Evolutionary conservation across 2,797 vertebrate species (phyloP).

Genomic region (Thunnus albacares): DNA sequence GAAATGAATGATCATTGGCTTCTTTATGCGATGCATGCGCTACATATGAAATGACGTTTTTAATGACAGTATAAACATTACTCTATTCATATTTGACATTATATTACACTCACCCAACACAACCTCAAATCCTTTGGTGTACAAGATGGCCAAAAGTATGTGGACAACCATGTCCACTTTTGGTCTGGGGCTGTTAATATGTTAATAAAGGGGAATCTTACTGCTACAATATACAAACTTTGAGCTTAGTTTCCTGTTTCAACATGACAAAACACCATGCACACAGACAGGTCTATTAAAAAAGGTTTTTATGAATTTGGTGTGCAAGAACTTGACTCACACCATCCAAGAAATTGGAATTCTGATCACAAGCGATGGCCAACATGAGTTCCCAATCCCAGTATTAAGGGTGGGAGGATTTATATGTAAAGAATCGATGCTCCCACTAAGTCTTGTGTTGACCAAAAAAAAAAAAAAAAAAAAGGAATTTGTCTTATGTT

Average conservation of each 20-base stretch:
- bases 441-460: not conserved
- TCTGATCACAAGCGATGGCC: not conserved
- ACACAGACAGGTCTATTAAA: too few species aligned
- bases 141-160: not conserved
- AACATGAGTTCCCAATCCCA: not conserved
- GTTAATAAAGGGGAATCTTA: not conserved
- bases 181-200: not conserved
- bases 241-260: too few species aligned
- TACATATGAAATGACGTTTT: constrained; percentile 23
- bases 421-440: too few species aligned
- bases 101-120: not conserved
- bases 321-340: not conserved
- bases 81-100: constrained; percentile 20
- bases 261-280: too few species aligned
- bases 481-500: not conserved
- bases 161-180: not conserved
- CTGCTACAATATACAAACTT: not conserved
- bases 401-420: not conserved
- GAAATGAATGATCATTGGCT: constrained; percentile 46
- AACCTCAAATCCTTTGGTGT: not conserved
- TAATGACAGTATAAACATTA: constrained; percentile 14
- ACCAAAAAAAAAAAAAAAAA: not conserved
- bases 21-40: constrained; percentile 43
- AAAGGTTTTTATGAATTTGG: too few species aligned
- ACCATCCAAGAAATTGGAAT: not conserved